phyloP scores from a whole-genome alignment of 2,113 vertebrate species.

The Albula goreensis region DNA sequence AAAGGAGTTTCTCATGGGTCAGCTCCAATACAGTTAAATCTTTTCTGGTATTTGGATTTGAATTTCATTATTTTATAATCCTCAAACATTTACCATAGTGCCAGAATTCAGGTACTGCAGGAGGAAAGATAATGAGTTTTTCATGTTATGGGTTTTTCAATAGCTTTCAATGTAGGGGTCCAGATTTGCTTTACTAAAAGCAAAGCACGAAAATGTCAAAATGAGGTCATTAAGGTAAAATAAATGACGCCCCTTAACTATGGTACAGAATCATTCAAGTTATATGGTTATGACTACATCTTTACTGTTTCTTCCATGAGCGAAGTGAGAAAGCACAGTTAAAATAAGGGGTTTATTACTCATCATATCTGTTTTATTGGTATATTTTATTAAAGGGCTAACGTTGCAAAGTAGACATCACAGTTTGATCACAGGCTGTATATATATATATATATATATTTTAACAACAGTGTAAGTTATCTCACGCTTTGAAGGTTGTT shows the following conservation, averaged over 20 bases:
- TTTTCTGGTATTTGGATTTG: background rate
- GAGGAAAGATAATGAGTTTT: background rate
- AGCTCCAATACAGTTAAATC: background rate
- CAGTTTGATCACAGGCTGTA: too few relatives aligned
- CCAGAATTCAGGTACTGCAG: background rate
- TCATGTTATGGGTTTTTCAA: background rate
- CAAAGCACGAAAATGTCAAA: background rate
- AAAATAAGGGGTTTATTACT: background rate
- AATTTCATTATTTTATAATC: constrained; percentile 5
- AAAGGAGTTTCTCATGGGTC: background rate
- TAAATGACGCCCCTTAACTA: background rate
- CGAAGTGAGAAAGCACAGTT: background rate
- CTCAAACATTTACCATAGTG: background rate
- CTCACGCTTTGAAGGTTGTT: background rate
- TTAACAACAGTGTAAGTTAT: background rate
- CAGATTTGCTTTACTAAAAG: too few relatives aligned
- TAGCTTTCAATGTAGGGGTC: too few relatives aligned
- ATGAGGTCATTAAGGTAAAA: background rate
- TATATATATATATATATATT: background rate
- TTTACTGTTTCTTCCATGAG: background rate
- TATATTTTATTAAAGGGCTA: too few relatives aligned
- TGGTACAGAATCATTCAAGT: background rate
- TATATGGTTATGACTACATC: background rate
- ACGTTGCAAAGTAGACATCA: too few relatives aligned
- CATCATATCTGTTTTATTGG: background rate